Evolutionary conservation across 2,797 vertebrate species (phyloP).

Genomic region (Xyrichtys novacula): DNA sequence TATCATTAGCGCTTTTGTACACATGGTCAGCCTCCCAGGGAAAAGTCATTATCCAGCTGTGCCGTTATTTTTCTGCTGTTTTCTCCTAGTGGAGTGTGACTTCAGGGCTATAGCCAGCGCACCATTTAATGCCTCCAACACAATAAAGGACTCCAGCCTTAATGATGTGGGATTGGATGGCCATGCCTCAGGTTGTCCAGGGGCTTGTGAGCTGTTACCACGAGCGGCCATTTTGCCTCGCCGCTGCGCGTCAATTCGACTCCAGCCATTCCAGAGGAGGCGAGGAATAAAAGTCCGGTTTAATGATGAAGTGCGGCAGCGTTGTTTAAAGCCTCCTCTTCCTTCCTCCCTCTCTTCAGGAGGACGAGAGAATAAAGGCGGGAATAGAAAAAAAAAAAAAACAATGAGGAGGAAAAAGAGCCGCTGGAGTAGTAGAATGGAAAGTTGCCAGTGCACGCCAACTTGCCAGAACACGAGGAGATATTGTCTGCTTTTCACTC

Average conservation of each 20-base stretch:
- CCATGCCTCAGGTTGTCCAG: constrained; percentile 77
- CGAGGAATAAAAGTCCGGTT: constrained; percentile 55
- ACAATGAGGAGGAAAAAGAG: constrained; percentile 35
- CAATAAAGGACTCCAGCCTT: constrained; percentile 82
- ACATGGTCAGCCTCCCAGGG: constrained; percentile 84
- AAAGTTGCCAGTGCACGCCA: constrained; percentile 34
- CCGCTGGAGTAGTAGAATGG: constrained; percentile 44
- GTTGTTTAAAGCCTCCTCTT: constrained; percentile 41
- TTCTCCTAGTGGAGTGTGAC: constrained; percentile 79
- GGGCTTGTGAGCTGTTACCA: constrained; percentile 74
- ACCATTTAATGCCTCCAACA: constrained; percentile 82
- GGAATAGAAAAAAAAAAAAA: constrained; percentile 21
- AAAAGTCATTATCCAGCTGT: constrained; percentile 85
- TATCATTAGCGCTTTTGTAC: constrained; percentile 84
- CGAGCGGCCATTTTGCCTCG: constrained; percentile 76
- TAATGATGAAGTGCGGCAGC: constrained; percentile 55
- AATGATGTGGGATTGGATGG: constrained; percentile 84
- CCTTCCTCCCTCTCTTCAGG: neutral
- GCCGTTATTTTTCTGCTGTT: constrained; percentile 79
- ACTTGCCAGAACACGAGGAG: constrained; percentile 42
- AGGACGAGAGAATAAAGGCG: constrained; percentile 13
- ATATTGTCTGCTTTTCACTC: constrained; percentile 33
- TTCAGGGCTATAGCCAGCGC: constrained; percentile 77
- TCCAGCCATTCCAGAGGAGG: constrained; percentile 60
- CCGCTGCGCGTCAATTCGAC: constrained; percentile 55